A percentile compares a stretch with the other conserved stretches of the same genome.
phyloP scores from a whole-genome alignment of 2,888 invertebrate species.

The Drosophila meridionalis region DNA sequence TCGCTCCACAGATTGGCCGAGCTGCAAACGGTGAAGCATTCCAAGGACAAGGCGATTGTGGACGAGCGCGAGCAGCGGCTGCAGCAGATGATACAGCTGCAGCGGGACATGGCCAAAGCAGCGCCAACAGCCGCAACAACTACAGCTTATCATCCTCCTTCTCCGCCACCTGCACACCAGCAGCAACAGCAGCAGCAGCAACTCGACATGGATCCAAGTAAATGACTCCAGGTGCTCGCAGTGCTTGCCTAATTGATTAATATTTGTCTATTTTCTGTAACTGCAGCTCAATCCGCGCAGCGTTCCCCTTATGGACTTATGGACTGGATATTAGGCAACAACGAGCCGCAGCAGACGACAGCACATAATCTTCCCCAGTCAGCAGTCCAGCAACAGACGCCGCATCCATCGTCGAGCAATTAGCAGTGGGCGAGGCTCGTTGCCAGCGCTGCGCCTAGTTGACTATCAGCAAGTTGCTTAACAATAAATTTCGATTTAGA shows the following conservation, averaged over 20 bases:
- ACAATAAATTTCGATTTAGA: slow-evolving; percentile 30
- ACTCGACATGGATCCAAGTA: slow-evolving; percentile 90
- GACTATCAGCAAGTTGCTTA: slow-evolving; percentile 29
- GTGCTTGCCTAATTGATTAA: neutral
- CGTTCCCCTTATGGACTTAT: slow-evolving; percentile 92
- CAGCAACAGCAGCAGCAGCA: slow-evolving; percentile 81
- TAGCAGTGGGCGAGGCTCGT: slow-evolving; percentile 11
- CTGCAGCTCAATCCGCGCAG: slow-evolving; percentile 91
- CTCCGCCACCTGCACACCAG: neutral
- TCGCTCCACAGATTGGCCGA: slow-evolving; percentile 86
- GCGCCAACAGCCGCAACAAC: slow-evolving; percentile 84
- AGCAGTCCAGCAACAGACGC: slow-evolving; percentile 6
- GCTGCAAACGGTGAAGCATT: slow-evolving; percentile 90
- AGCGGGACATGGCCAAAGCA: slow-evolving; percentile 90
- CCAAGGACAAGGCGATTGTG: slow-evolving; percentile 90
- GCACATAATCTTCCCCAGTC: slow-evolving; percentile 11
- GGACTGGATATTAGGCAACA: slow-evolving; percentile 92
- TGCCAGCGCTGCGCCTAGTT: slow-evolving; percentile 16
- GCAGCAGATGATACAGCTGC: slow-evolving; percentile 90
- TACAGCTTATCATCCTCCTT: slow-evolving; percentile 29
- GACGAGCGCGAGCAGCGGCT: slow-evolving; percentile 92
- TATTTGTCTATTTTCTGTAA: neutral
- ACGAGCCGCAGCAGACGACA: slow-evolving; percentile 37
- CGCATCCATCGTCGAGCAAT: slow-evolving; percentile 22
- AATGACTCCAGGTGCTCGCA: neutral